Evolutionary conservation across 2,113 vertebrate species (phyloP), one percentile per base, ranked within the genome.

Genomic region (Cettia cetti): DNA sequence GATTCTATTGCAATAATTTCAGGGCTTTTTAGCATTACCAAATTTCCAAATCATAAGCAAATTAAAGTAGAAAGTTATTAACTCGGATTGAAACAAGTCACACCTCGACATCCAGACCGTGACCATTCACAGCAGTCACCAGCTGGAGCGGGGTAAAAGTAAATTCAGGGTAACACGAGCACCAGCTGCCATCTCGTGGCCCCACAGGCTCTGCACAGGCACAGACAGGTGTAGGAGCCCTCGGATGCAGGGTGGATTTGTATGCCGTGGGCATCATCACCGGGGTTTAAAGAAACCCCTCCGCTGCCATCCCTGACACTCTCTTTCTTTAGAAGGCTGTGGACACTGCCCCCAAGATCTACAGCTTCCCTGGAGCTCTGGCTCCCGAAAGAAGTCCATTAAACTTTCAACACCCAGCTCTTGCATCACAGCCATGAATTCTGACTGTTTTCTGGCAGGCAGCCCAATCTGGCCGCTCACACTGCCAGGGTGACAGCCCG

Each of bases 161-260:
- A 15, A 23, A 82, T 44, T n/a, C 23, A 7, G 42, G 47, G 35
- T 15, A 63, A 23, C 0, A 13, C 0, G 11, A 64, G 81, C 40
- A 40, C 15, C 87, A 82, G 22, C 74, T 90, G 96, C 95, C 96
- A 92, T 17, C 96, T 96, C 7, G 94, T 91, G 96, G 96, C 30
- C 19, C 31, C 33, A 9, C 2, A 6, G 69, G 31, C 69, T 19
- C 11, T 0, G 1, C 35, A 15, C 90, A 74, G 76, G 63, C 71
- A 37, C 33, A 8, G 35, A 3, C 0, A 0, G 40, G 26, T 26
- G 3, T 15, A 7, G 82, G 37, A 52, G 44, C 2, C 50, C 30
- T 4, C 54, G 17, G 71, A 2, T 17, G 23, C 21, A 11, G 57
- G n/a, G 6, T 11, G 31, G 28, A 19, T 90, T 45, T 65, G 37